Percentiles rank a stretch among this genome's conserved stretches.
These are phyloP conservation scores for Zosterops borbonicus DNA, from an alignment of 2,113 vertebrate species.

Conservation along the genomic window DNA sequence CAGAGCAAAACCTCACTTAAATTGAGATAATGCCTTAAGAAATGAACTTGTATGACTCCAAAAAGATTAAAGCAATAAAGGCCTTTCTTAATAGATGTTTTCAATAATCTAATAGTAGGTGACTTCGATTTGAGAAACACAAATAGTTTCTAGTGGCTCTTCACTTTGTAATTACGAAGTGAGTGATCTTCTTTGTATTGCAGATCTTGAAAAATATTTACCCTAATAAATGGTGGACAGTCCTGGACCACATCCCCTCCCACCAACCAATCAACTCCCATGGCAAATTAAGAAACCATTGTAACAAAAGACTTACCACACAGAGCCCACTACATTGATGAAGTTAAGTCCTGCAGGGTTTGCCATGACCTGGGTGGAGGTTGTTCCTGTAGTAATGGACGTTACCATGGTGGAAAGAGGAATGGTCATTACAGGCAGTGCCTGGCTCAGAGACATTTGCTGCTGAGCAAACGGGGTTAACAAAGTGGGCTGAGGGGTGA, in stretches of 20 bases:
- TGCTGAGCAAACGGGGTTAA: slow-evolving; percentile 91
- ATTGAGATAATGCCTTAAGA: not conserved
- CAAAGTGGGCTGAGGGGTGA: slow-evolving; percentile 86
- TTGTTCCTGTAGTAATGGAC: slow-evolving; percentile 89
- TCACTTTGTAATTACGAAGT: not conserved
- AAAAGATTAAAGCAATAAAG: not conserved
- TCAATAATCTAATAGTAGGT: not conserved
- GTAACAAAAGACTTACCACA: slow-evolving; percentile 83
- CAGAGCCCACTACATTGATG: slow-evolving; percentile 94
- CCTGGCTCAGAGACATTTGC: slow-evolving; percentile 90
- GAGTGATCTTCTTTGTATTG: not conserved
- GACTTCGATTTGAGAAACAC: not conserved
- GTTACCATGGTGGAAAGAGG: slow-evolving; percentile 95
- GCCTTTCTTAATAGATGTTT: not conserved
- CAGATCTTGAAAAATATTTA: not conserved
- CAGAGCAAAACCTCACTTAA: not conserved
- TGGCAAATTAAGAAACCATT: not conserved
- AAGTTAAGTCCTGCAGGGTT: slow-evolving; percentile 92
- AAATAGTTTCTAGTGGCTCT: not conserved
- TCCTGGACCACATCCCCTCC: not conserved
- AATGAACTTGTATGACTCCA: not conserved
- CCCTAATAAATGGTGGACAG: not conserved
- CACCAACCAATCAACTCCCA: not conserved
- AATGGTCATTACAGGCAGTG: slow-evolving; percentile 94
- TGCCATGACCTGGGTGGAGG: slow-evolving; percentile 91